A percentile compares a stretch with the other conserved stretches of the same genome.
Conservation (phyloP, 2,113 vertebrate genomes). For the Columba livia region DNA sequence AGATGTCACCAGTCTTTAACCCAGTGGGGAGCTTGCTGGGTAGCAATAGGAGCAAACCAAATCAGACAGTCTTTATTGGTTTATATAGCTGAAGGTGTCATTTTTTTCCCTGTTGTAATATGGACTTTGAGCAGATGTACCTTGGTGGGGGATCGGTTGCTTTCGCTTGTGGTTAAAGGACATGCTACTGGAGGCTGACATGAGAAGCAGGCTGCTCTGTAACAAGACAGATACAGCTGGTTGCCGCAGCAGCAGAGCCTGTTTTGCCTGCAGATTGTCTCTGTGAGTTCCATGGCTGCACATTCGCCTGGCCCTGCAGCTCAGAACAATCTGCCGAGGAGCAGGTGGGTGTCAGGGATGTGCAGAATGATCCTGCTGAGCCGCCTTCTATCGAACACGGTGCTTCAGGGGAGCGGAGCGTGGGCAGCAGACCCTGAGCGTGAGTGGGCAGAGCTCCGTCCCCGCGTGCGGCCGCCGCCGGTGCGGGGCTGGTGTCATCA, state of each 20-base stretch:
- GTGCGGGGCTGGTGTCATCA: background rate
- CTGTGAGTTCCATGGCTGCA: fast-evolving
- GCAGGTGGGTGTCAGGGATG: too few species aligned
- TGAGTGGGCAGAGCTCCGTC: background rate
- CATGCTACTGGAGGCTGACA: constrained; percentile 7
- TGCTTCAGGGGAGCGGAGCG: background rate
- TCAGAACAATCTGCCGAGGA: fast-evolving
- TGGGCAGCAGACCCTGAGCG: background rate
- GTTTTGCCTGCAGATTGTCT: background rate
- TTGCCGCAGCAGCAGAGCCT: background rate
- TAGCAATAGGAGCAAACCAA: constrained; percentile 72
- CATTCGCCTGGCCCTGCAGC: fast-evolving
- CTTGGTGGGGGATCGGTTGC: constrained; percentile 52
- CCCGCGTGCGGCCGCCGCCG: fast-evolving
- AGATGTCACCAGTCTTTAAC: constrained; percentile 75
- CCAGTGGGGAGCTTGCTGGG: constrained; percentile 61
- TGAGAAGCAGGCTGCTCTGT: background rate
- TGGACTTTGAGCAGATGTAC: constrained; percentile 80
- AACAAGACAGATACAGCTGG: background rate
- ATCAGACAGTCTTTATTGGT: constrained; percentile 77
- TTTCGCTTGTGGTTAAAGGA: constrained; percentile 44
- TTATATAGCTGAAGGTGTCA: constrained; percentile 68
- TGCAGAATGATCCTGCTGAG: background rate
- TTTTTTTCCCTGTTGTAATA: constrained; percentile 72
- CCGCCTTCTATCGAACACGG: fast-evolving